Base-by-base conservation (phyloP, 2,113 vertebrate species). In the Nymphicus hollandicus region DNA sequence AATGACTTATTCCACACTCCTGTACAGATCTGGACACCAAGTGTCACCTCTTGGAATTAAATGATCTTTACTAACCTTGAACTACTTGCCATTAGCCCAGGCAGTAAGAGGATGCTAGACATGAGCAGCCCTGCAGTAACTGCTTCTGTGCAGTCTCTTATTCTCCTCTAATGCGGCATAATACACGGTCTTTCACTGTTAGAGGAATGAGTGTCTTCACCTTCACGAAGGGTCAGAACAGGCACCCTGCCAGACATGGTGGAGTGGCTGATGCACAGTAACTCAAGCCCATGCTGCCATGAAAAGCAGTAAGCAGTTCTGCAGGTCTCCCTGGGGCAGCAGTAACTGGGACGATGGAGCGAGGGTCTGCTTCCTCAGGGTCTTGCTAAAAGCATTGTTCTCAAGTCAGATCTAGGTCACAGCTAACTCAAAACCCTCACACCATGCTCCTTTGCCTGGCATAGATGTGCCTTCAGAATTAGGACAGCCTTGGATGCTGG, bases 391-490 rank as follows among this genome's bases (percentile, higher is more conserved):
- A 79, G 58, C 76, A 63, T 46, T 63, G 68, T 83, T 93, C 72
- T 77, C 29, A 53, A 88, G 49, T 61, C 85, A 96, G 63, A 90
- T 77, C 68, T 86, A 90, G 88, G 92, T 95, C 92, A 94, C 64
- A 65, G 56, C 70, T 85, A 76, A 68, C 58, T 93, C 63, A 94
- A 83, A 95, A 83, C 22, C n/a, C 72, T 86, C 88, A 83, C 94
- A 90, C 55, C 64, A n/a, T 31, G 58, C 37, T 82, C 68, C 77
- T 91, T 76, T 3, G 14, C 55, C 49, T 23, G 11, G 44, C 0
- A 0, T 53, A 66, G 60, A 78, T 58, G 15, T 63, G 65, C n/a
- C 56, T 88, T 79, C 73, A 82, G 86, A 96, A 96, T 82, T 80
- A 93, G 88, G 68, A 88, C 86, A 91, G 63, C 64, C 78, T 86